These are phyloP conservation scores for Leptinotarsa tumamoca DNA, from an alignment of 2,888 invertebrate species.

Conservation along the genomic window DNA sequence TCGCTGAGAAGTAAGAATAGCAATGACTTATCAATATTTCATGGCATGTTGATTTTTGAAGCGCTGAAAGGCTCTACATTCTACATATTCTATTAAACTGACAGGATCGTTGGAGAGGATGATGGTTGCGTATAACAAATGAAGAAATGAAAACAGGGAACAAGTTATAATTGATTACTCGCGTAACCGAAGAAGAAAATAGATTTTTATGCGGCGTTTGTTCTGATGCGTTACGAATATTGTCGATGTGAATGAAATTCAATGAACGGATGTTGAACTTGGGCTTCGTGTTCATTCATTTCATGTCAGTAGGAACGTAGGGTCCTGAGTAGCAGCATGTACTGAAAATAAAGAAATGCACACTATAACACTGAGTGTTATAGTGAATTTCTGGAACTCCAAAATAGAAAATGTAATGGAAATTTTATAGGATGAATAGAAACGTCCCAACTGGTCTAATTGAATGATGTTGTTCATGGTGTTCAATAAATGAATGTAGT, in stretches of 20 bases:
- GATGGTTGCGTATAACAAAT: constrained; percentile 15
- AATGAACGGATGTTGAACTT: background rate
- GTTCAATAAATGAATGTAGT: too few relatives aligned
- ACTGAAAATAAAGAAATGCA: too few relatives aligned
- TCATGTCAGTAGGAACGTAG: background rate
- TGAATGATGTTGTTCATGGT: too few relatives aligned
- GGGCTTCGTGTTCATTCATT: background rate
- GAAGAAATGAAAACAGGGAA: constrained; percentile 13
- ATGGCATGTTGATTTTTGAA: constrained; percentile 19
- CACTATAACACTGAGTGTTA: too few relatives aligned
- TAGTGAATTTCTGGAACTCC: too few relatives aligned
- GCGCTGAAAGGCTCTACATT: constrained; percentile 15
- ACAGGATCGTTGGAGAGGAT: constrained; percentile 16
- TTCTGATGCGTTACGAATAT: background rate
- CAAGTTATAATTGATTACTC: constrained; percentile 13
- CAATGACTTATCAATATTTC: constrained; percentile 28
- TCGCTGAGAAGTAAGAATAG: constrained; percentile 12
- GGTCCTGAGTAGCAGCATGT: too few relatives aligned
- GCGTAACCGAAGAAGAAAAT: background rate
- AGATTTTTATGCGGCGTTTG: background rate
- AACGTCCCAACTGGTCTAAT: too few relatives aligned
- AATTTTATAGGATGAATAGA: too few relatives aligned
- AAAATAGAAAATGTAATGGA: too few relatives aligned
- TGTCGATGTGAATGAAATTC: background rate
- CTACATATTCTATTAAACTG: constrained; percentile 13